These are phyloP conservation scores for Poeciliopsis gracilis DNA, from an alignment of 2,797 vertebrate species.

Conservation along the genomic window DNA sequence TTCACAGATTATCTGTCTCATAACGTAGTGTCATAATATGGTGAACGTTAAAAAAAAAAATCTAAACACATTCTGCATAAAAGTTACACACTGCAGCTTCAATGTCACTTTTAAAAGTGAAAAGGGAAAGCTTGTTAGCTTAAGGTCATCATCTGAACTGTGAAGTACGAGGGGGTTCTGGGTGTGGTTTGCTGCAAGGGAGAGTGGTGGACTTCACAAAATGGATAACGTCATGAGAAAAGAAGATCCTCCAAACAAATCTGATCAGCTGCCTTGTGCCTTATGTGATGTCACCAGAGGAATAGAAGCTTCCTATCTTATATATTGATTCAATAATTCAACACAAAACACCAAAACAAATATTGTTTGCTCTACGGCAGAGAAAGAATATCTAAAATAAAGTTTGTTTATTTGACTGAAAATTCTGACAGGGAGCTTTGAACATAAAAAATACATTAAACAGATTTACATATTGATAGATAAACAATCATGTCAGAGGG, in stretches of 20 bases:
- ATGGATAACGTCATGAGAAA: neutral
- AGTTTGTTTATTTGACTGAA: neutral
- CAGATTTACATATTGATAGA: neutral
- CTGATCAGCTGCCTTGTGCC: neutral
- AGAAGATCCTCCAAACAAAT: neutral
- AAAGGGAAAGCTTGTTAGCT: neutral
- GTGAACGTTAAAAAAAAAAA: too few relatives aligned
- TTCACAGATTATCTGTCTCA: too few relatives aligned
- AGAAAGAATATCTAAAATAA: neutral
- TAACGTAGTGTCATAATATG: too few relatives aligned
- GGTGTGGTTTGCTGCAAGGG: neutral
- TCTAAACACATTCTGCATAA: too few relatives aligned
- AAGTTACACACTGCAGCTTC: too few relatives aligned
- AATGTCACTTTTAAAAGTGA: neutral
- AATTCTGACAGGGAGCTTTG: neutral
- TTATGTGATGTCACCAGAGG: neutral
- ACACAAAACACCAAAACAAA: neutral
- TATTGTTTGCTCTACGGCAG: neutral
- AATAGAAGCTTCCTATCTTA: neutral
- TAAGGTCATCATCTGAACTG: neutral
- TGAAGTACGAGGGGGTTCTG: neutral
- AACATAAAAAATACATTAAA: neutral
- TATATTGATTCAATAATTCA: neutral
- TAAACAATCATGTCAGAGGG: constrained; percentile 4
- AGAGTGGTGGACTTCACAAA: neutral